Evolutionary conservation across 2,797 vertebrate genomes (phyloP).

Genomic region (Catharus ustulatus): DNA sequence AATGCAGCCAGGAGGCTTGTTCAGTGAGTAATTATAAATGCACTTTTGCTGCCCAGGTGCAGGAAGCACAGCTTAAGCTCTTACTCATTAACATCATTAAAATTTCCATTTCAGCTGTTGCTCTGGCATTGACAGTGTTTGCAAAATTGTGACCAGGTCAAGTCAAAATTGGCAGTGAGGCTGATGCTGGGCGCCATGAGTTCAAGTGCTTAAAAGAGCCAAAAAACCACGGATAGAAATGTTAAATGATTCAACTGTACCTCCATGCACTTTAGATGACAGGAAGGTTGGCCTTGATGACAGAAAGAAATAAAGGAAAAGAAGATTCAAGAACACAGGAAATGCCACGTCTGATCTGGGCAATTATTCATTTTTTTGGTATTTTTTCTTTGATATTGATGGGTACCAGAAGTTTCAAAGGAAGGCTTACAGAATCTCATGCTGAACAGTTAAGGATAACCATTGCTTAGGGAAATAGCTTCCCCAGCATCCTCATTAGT

Average conservation of each 20-base stretch:
- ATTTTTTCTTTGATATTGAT: not conserved
- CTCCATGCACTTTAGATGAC: not conserved
- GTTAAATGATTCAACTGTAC: not conserved
- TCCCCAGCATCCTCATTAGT: not conserved
- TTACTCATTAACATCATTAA: slow-evolving; percentile 70
- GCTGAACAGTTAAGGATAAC: not conserved
- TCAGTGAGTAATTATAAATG: slow-evolving; percentile 65
- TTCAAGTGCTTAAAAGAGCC: slow-evolving; percentile 39
- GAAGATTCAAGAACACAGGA: not conserved
- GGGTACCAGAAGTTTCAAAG: not conserved
- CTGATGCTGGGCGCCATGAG: not conserved
- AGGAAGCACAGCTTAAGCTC: slow-evolving; percentile 58
- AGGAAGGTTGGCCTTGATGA: not conserved
- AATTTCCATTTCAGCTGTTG: slow-evolving; percentile 60
- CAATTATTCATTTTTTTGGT: not conserved
- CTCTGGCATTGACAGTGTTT: slow-evolving; percentile 48
- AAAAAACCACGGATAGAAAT: not conserved
- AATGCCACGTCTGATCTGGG: not conserved
- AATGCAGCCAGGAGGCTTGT: slow-evolving; percentile 53
- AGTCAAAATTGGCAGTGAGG: slow-evolving; percentile 47
- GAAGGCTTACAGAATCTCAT: not conserved
- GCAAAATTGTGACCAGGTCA: slow-evolving; percentile 47
- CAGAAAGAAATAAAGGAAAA: not conserved
- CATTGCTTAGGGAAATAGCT: not conserved
- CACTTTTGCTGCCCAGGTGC: slow-evolving; percentile 62